Evolutionary conservation across 2,888 invertebrate species (phyloP).

Genomic region (Oxyscelio sp.): DNA sequence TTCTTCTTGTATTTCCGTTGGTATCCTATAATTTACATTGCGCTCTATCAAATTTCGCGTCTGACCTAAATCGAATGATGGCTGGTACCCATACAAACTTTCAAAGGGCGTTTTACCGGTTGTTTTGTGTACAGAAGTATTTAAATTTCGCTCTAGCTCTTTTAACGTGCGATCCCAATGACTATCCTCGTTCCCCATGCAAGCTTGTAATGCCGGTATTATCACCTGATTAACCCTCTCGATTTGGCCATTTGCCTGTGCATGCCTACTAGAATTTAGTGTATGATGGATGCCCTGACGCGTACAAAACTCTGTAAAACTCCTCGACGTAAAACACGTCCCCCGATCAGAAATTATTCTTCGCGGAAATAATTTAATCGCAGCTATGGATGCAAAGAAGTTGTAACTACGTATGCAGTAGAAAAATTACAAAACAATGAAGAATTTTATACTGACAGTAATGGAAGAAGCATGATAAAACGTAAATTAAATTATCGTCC

Average conservation of each 20-base stretch:
- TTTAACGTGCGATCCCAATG: constrained; percentile 16
- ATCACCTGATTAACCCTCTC: constrained; percentile 1
- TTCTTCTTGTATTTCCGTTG: background rate
- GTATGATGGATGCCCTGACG: background rate
- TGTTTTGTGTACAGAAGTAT: constrained; percentile 30
- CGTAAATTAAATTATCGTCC: constrained; percentile 92
- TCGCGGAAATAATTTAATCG: constrained; percentile 90
- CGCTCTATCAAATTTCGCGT: background rate
- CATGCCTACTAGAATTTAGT: constrained; percentile 18
- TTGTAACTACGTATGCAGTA: constrained; percentile 13
- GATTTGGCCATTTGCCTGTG: constrained; percentile 12
- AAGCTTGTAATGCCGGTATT: background rate
- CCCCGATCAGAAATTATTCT: constrained; percentile 11
- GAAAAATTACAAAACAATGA: constrained; percentile 17
- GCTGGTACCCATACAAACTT: constrained; percentile 58
- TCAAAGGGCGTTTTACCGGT: constrained; percentile 65
- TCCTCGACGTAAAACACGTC: background rate
- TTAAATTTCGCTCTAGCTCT: constrained; percentile 7
- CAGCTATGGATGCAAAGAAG: constrained; percentile 80
- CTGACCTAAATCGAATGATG: constrained; percentile 13
- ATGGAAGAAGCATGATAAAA: constrained; percentile 95
- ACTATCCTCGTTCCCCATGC: background rate
- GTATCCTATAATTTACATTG: background rate
- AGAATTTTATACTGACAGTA: constrained; percentile 89
- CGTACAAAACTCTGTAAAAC: background rate